phyloP scores from a whole-genome alignment of 35 echinoderm and acorn worm species.

The Hemicentrotus pulcherrimus region DNA sequence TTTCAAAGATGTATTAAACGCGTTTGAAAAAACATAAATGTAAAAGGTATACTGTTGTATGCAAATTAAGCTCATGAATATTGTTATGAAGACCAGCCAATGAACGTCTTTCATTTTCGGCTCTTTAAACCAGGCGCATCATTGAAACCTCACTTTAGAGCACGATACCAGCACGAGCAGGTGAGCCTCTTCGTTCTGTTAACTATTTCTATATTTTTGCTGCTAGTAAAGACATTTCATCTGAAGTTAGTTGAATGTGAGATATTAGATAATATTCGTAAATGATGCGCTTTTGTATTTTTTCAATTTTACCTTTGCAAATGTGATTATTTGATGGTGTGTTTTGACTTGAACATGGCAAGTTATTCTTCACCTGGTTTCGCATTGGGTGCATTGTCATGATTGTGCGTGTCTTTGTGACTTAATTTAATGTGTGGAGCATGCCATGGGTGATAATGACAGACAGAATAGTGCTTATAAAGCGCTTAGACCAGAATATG shows the following conservation, averaged over 20 bases:
- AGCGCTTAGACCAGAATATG: too few relatives aligned
- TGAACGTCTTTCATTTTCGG: not conserved
- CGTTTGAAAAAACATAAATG: not conserved
- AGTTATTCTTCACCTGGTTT: too few relatives aligned
- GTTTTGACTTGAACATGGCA: not conserved
- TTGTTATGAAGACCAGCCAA: constrained; percentile 22
- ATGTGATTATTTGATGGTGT: not conserved
- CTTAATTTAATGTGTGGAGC: too few relatives aligned
- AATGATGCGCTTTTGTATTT: not conserved
- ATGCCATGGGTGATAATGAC: too few relatives aligned
- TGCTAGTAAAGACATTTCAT: not conserved
- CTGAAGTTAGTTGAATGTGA: not conserved
- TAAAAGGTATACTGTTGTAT: not conserved
- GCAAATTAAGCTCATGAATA: not conserved
- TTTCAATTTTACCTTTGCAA: not conserved
- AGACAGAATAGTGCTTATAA: too few relatives aligned
- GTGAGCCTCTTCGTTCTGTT: not conserved
- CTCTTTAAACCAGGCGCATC: constrained; percentile 43
- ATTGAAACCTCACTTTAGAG: not conserved
- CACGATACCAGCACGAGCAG: not conserved
- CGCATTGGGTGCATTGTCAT: too few relatives aligned
- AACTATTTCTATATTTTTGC: not conserved
- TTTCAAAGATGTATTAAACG: too few relatives aligned
- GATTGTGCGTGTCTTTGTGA: too few relatives aligned
- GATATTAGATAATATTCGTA: not conserved